Percentiles rank a stretch among this genome's conserved stretches.
Evolutionary conservation across 2,888 invertebrate genomes (phyloP).

Genomic region (Melangyna quadrimaculata): DNA sequence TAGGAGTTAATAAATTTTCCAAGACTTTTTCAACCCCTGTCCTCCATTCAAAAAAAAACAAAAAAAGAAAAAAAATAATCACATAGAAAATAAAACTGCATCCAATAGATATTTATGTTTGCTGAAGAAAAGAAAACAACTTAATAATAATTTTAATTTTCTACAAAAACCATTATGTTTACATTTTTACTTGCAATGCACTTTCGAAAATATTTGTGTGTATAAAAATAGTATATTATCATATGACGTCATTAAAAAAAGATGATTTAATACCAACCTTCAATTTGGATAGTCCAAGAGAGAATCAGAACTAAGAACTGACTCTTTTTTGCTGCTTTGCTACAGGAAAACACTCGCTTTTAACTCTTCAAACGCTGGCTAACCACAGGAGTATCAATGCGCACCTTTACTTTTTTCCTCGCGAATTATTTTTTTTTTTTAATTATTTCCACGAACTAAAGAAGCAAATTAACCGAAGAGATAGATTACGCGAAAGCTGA

Average conservation of each 20-base stretch:
- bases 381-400: constrained; percentile 56
- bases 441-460: constrained; percentile 33
- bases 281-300: not conserved
- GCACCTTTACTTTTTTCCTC: constrained; percentile 6
- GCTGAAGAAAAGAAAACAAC: constrained; percentile 1
- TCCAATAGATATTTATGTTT: not conserved
- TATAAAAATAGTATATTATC: not conserved
- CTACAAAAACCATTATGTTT: not conserved
- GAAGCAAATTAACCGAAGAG: constrained; percentile 24
- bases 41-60: constrained; percentile 12
- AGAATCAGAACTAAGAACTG: constrained; percentile 38
- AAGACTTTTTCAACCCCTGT: not conserved
- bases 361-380: constrained; percentile 19
- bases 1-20: constrained; percentile 33
- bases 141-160: constrained; percentile 7
- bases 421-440: constrained; percentile 1
- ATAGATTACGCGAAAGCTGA: constrained; percentile 20
- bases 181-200: constrained; percentile 5
- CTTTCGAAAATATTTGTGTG: not conserved
- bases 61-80: constrained; percentile 24
- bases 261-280: constrained; percentile 9
- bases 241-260: not conserved
- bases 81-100: constrained; percentile 3
- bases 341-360: constrained; percentile 6
- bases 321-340: constrained; percentile 14